Conservation (phyloP, 2,113 vertebrate genomes). For the Gambusia holbrooki region DNA sequence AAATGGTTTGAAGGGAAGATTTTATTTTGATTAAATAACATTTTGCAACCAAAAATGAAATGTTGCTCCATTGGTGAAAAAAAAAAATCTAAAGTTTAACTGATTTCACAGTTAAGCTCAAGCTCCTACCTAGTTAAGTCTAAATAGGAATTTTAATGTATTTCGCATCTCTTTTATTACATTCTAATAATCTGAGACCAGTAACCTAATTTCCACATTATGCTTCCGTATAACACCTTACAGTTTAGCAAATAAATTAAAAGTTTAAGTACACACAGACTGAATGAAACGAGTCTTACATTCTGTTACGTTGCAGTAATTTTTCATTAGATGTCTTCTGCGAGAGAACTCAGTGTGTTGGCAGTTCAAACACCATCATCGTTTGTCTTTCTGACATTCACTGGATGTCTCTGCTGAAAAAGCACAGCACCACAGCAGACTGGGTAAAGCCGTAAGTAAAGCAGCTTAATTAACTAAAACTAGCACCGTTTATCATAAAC, state of each 20-base stretch:
- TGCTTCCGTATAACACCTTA: neutral
- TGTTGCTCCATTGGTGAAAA: no score
- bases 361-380: slow-evolving; percentile 55
- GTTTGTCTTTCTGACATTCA: slow-evolving; percentile 27
- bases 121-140: no score
- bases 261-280: neutral
- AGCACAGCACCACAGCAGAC: neutral
- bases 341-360: slow-evolving; percentile 49
- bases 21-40: no score
- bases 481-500: neutral
- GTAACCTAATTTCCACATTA: neutral
- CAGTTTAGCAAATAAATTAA: neutral
- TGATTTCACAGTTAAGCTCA: no score
- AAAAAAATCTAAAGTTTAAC: no score
- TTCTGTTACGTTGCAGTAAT: slow-evolving; percentile 64
- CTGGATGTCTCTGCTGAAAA: slow-evolving; percentile 28
- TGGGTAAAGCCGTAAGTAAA: neutral
- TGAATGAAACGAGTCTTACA: slow-evolving; percentile 38
- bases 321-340: slow-evolving; percentile 74
- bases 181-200: neutral
- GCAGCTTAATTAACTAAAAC: slow-evolving; percentile 3
- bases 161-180: neutral
- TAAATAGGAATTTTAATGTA: neutral
- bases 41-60: no score
- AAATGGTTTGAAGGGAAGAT: no score